Evolutionary conservation across 2,113 vertebrate species (phyloP).

Genomic region (Actenoides lindsayi): DNA sequence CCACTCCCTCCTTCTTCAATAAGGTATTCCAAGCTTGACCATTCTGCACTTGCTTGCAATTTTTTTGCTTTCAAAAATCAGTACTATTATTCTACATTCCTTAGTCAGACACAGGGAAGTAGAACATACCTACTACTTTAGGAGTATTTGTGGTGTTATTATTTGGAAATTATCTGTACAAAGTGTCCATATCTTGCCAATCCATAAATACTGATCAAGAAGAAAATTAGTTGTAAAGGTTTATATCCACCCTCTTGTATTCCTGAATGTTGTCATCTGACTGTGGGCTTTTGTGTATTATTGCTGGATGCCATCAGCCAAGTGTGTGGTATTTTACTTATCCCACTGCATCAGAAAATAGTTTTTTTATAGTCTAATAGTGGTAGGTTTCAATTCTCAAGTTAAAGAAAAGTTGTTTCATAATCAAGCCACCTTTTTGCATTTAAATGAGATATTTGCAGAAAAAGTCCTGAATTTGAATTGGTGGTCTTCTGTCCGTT

Average conservation of each 20-base stretch:
- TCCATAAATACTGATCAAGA: background rate
- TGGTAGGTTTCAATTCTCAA: background rate
- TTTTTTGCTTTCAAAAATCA: background rate
- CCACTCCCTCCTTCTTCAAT: background rate
- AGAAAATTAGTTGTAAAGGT: background rate
- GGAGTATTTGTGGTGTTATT: background rate
- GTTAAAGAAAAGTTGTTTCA: background rate
- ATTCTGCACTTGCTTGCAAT: background rate
- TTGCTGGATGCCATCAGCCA: background rate
- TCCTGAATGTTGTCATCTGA: background rate
- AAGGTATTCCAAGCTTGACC: background rate
- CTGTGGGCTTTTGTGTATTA: background rate
- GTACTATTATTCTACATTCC: background rate
- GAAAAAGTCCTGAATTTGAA: background rate
- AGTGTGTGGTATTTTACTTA: background rate
- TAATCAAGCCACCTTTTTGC: background rate
- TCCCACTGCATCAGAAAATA: background rate
- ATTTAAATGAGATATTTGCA: background rate
- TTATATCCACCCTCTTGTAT: background rate
- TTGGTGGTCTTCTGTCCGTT: background rate
- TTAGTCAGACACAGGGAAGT: background rate
- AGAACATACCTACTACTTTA: background rate
- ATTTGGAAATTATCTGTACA: background rate
- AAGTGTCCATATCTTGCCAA: background rate
- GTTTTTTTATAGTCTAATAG: background rate